These are phyloP conservation scores for Labroides dimidiatus DNA, from an alignment of 2,797 vertebrate genomes.

Conservation along the genomic window DNA sequence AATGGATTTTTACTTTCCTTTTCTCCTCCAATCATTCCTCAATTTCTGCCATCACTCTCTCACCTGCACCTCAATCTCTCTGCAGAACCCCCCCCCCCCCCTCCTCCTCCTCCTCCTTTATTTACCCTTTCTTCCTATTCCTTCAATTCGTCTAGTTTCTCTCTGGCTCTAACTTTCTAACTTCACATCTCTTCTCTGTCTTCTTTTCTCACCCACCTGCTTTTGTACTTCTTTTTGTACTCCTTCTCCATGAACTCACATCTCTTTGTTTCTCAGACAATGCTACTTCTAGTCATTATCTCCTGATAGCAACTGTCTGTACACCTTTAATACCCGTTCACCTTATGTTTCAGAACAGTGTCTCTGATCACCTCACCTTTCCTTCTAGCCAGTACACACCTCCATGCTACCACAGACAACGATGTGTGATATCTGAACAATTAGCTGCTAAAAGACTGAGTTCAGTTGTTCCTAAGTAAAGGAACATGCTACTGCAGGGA, in stretches of 20 bases:
- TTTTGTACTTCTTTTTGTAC: constrained; percentile 36
- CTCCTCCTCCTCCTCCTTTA: constrained; percentile 16
- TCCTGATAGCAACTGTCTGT: constrained; percentile 45
- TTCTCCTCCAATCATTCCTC: constrained; percentile 31
- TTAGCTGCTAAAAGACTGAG: constrained; percentile 7
- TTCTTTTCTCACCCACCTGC: constrained; percentile 12
- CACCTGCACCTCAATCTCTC: neutral
- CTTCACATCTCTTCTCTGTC: constrained; percentile 15
- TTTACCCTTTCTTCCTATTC: constrained; percentile 38
- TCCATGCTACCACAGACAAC: neutral
- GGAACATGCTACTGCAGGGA: no score
- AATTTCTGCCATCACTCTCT: constrained; percentile 8
- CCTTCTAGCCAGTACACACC: neutral
- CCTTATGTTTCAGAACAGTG: constrained; percentile 31
- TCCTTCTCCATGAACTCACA: constrained; percentile 9
- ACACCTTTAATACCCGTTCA: constrained; percentile 41
- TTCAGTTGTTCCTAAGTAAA: no score
- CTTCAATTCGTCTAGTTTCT: constrained; percentile 48
- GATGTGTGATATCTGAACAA: constrained; percentile 26
- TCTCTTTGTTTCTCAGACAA: constrained; percentile 32
- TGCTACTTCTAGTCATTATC: constrained; percentile 52
- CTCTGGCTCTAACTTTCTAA: constrained; percentile 24
- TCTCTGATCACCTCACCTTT: constrained; percentile 6
- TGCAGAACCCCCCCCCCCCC: neutral
- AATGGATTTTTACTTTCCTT: constrained; percentile 66